These are phyloP conservation scores for Ginglymostoma cirratum DNA, from an alignment of 2,113 vertebrate genomes.

Conservation along the genomic window DNA sequence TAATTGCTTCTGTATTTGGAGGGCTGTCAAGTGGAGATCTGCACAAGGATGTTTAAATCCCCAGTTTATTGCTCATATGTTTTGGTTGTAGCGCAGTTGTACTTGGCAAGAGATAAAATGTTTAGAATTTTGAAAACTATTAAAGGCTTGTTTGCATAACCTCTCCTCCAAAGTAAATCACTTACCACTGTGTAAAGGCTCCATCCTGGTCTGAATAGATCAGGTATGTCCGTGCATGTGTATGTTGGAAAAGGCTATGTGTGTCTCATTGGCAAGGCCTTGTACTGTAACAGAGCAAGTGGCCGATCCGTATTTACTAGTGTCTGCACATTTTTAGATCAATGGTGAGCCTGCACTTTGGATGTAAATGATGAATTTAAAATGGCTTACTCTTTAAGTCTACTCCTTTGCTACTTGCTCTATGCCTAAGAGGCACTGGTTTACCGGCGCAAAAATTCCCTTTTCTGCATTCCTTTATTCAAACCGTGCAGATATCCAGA, in stretches of 20 bases:
- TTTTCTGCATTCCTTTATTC: not conserved
- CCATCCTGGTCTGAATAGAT: not conserved
- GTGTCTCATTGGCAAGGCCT: not conserved
- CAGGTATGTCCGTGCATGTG: slow-evolving; percentile 1
- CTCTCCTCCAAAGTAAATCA: slow-evolving; percentile 33
- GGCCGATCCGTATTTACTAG: not conserved
- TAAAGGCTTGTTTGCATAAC: slow-evolving; percentile 31
- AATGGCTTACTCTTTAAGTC: not conserved
- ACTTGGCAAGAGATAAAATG: slow-evolving; percentile 34
- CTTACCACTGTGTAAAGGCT: slow-evolving; percentile 6
- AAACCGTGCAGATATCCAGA: too few relatives aligned
- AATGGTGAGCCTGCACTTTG: not conserved
- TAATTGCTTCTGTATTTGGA: slow-evolving; percentile 37
- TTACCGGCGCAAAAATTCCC: not conserved
- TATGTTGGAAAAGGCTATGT: slow-evolving; percentile 3
- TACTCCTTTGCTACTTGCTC: not conserved
- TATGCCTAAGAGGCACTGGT: not conserved
- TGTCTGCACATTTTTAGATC: not conserved
- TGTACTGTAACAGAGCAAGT: not conserved
- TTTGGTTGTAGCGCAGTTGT: slow-evolving; percentile 17
- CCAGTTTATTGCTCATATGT: slow-evolving; percentile 36
- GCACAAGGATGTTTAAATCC: slow-evolving; percentile 25
- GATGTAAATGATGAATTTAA: not conserved
- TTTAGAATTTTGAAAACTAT: slow-evolving; percentile 28
- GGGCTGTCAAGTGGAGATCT: not conserved